Conservation (phyloP, 2,113 vertebrate genomes). For the Phylloscopus trochiloides region DNA sequence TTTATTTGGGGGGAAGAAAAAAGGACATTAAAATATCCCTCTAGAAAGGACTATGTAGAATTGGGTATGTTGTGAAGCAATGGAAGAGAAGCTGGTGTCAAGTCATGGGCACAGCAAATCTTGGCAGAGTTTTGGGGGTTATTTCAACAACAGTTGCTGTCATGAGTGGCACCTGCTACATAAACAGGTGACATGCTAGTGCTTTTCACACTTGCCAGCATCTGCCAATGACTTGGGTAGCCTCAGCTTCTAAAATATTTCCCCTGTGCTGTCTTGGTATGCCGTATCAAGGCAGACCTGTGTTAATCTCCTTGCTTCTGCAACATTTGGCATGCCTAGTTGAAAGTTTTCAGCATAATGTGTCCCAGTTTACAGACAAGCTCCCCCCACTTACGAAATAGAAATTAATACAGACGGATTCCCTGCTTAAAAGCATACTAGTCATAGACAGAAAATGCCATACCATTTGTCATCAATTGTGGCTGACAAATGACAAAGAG, state of each 20-base stretch:
- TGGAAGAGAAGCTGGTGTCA: background rate
- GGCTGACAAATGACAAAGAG: background rate
- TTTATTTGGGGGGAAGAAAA: background rate
- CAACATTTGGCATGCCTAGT: constrained; percentile 9
- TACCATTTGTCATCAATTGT: background rate
- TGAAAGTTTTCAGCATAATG: background rate
- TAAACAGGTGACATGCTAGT: background rate
- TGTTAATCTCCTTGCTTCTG: background rate
- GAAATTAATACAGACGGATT: constrained; percentile 6
- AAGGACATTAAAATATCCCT: background rate
- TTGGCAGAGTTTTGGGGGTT: background rate
- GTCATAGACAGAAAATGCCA: background rate
- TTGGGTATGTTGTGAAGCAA: background rate
- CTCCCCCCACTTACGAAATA: background rate
- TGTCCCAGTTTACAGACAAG: constrained; percentile 1
- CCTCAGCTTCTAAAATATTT: constrained; percentile 4
- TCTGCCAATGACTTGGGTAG: background rate
- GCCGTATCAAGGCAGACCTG: background rate
- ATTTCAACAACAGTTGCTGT: background rate
- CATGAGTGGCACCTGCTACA: background rate
- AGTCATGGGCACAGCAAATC: background rate
- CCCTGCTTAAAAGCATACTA: constrained; percentile 7
- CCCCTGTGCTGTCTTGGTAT: background rate
- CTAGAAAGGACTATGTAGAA: background rate
- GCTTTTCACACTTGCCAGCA: background rate